Conservation (phyloP, 2,888 invertebrate genomes). For the Noctua comes region DNA sequence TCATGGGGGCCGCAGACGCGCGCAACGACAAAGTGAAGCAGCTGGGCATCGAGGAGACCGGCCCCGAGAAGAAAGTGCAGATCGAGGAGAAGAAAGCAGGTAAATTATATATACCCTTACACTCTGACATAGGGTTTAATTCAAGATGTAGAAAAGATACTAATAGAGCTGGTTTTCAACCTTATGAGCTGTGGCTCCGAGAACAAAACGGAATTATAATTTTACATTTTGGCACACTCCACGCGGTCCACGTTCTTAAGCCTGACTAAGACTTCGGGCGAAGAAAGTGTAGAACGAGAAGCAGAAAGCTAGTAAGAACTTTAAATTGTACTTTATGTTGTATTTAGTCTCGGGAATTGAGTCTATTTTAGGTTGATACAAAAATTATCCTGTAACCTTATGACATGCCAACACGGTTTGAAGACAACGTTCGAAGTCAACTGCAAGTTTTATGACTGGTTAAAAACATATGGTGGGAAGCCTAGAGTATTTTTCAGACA, state of each 20-base stretch:
- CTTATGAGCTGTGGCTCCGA: not conserved
- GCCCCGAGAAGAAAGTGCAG: conserved; percentile 91
- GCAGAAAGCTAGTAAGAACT: not conserved
- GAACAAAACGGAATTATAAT: not conserved
- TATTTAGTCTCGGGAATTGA: not conserved
- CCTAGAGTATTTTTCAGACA: not conserved
- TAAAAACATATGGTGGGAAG: not conserved
- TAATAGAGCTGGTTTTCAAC: no score
- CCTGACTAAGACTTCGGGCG: no score
- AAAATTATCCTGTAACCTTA: not conserved
- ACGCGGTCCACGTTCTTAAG: not conserved
- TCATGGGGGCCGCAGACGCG: conserved; percentile 96
- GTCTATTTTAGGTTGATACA: not conserved
- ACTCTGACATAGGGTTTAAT: not conserved
- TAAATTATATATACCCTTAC: conserved; percentile 62
- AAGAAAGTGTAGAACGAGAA: not conserved
- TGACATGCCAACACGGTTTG: not conserved
- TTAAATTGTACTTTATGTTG: not conserved
- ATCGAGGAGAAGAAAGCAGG: conserved; percentile 94
- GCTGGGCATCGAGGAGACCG: conserved; percentile 97
- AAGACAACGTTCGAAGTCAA: not conserved
- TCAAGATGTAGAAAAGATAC: not conserved
- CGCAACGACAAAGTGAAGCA: conserved; percentile 98
- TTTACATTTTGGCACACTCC: not conserved
- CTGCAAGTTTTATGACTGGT: not conserved